Conservation (phyloP, 2,113 vertebrate species). For the Poeciliopsis prolifica region DNA sequence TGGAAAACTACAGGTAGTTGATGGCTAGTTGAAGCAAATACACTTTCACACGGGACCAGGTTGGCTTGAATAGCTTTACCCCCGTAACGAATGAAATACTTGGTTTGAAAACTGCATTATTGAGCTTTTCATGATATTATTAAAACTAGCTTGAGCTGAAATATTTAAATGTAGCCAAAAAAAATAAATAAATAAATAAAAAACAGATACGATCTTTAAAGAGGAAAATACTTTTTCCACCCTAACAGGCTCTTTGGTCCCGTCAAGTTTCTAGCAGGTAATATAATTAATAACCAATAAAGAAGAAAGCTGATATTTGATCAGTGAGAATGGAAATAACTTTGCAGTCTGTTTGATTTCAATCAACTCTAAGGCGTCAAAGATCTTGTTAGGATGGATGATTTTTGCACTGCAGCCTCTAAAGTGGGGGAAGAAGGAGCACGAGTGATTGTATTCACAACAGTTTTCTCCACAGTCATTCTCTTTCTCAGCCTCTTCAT, state of each 20-base stretch:
- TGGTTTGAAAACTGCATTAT: not conserved
- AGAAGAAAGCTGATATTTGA: not conserved
- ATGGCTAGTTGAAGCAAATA: not conserved
- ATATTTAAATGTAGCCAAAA: not conserved
- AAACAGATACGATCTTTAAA: not conserved
- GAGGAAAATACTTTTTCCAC: not conserved
- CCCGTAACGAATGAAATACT: not conserved
- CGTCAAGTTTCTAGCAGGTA: not conserved
- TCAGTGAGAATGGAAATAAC: not conserved
- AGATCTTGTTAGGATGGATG: slow-evolving; percentile 42
- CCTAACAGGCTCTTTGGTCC: slow-evolving; percentile 18
- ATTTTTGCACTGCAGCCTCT: slow-evolving; percentile 31
- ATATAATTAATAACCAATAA: not conserved
- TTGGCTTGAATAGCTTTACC: not conserved
- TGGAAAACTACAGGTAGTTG: not conserved
- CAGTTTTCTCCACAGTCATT: slow-evolving; percentile 14
- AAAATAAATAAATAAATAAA: not conserved
- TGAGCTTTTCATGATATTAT: not conserved
- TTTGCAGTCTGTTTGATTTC: not conserved
- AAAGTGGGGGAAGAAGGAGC: slow-evolving; percentile 19
- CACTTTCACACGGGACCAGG: not conserved
- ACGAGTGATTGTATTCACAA: slow-evolving; percentile 31
- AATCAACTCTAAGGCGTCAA: not conserved
- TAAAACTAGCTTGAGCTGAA: not conserved
- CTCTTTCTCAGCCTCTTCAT: slow-evolving; percentile 20